Base-by-base conservation (phyloP, 1,140 invertebrate species). In the Ceratina calcarata region DNA sequence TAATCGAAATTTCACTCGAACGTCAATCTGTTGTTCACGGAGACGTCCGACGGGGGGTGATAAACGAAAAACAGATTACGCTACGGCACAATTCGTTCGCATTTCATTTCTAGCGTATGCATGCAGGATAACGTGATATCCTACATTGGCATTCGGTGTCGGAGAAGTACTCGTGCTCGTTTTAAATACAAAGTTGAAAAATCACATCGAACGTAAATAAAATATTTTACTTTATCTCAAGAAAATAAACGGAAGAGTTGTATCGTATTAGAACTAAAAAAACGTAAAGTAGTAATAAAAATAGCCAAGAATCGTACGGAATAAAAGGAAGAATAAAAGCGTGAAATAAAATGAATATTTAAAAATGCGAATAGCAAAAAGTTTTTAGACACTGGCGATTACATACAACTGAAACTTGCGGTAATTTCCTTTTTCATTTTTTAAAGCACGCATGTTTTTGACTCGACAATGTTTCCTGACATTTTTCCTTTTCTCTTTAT, bases 381-480 rank as follows among this genome's bases (percentile, higher is more conserved):
- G 53, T n/a, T 79, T 27, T 74, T 70, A 24, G 16, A 62, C 10
- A 55, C 2, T 68, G 51, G 55, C 8, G 51, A 57, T 32, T 70
- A 32, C 22, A 37, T 45, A 10, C 7, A 45, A 45, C 37, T 45
- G 37, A 45, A 37, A 22, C n/a, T 55, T 16, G 13, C 8, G 37
- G 10, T 45, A 45, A 45, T 45, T 45, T 45, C 37, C 37, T 7
- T 24, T 55, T 62, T 37, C 45, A 32, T 49, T 27, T 64, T 66
- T 15, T 69, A 55, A 32, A 58, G 55, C 32, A 49, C 62, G 3
- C 62, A 27, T 70, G 49, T 87, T 75, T 55, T 72, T 83, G 78
- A 83, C 77, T 87, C 86, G 74, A 83, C 75, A 83, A 87, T 87
- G 82, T 85, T 85, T 88, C 83, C 71, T 84, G 79, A 88, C 73